Conservation (phyloP, 2,113 vertebrate species). For the Clarias magur region DNA sequence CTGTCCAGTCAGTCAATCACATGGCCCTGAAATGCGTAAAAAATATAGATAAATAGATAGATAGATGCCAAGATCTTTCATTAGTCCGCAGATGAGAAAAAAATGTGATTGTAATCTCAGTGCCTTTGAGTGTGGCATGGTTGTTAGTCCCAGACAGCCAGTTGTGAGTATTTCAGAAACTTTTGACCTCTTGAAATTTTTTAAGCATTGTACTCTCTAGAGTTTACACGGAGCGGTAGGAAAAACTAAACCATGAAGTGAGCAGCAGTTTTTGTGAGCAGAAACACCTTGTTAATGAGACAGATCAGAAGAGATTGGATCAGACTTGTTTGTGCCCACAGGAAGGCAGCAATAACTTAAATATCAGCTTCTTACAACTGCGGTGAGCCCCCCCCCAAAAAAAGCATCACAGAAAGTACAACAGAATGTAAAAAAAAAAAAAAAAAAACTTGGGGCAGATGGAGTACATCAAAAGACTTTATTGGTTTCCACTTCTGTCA, state of each 20-base stretch:
- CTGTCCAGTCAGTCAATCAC: background rate
- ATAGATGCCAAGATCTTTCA: constrained; percentile 1
- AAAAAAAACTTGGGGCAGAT: background rate
- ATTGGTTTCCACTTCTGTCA: background rate
- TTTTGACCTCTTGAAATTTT: background rate
- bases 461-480: background rate
- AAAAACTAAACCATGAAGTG: background rate
- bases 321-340: background rate
- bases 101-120: background rate
- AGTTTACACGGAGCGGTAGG: background rate
- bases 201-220: background rate
- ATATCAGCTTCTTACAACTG: background rate
- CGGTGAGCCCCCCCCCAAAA: background rate
- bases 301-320: background rate
- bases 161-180: background rate
- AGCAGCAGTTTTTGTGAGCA: background rate
- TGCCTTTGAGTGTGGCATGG: background rate
- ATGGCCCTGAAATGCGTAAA: background rate
- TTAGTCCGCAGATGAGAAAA: background rate
- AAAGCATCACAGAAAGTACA: background rate
- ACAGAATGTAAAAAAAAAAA: background rate
- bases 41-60: background rate
- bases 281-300: background rate
- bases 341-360: background rate
- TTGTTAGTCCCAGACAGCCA: background rate